Base-by-base conservation (phyloP, 2,888 invertebrate genomes). In the Eugnorisma glareosa region DNA sequence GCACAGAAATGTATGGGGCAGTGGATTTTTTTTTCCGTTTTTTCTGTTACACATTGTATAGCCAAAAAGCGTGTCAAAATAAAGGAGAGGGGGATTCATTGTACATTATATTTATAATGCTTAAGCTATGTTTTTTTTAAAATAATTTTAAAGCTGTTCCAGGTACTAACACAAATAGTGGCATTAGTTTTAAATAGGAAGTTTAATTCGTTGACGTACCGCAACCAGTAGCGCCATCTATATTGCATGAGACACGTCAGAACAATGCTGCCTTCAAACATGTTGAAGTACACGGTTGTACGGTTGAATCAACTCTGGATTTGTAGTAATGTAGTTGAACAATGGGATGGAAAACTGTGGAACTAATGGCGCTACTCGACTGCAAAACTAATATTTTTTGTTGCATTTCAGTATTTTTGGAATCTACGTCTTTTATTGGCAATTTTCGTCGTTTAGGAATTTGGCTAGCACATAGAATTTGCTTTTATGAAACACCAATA, bases 221-320 rank as follows among this genome's bases (percentile, higher is more conserved):
- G 5, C 24, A 37, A 35, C n/a, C 2, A 66, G 13, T 11, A 73
- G 31, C 73, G 51, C 69, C 73, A 73, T 73, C 72, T 73, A 67
- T 67, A 21, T 24, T 59, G 37, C 15, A 24, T 18, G 6, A 40
- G 6, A 45, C 21, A 21, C 21, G 1, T 18, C 5, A n/a, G 11
- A 18, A 43, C 31, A 40, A 54, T 40, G 5, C 37, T 40, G 24
- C 18, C 24, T 31, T 10, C 28, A 15, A 31, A 43, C 24, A 35
- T 31, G 43, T 43, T 35, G 18, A 18, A 51, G 8, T 31, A 8
- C 31, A 18, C 10, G 0, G 18, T 31, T 18, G 18, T 0, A 18
- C 18, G 31, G 59, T 59, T 18, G 13, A 28, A 57, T 15, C 8
- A 31, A 59, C 31, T 0, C 18, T 57, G 18, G 57, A 57, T 57